A percentile compares a stretch with the other conserved stretches of the same genome.
phyloP scores from a whole-genome alignment of 2,888 invertebrate genomes.

The Cheilosia urbana region DNA sequence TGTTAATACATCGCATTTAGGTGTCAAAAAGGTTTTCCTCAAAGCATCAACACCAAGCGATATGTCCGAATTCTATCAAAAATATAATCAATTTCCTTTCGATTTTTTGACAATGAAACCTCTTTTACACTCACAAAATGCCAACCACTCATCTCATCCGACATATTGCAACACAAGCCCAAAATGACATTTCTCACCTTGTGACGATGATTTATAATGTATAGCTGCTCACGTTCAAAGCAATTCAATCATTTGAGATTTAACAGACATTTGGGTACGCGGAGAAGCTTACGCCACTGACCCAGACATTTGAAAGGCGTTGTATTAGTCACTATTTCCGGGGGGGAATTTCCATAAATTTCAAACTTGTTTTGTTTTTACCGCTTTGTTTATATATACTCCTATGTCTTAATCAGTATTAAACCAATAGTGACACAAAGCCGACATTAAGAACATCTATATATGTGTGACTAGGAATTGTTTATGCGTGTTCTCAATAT shows the following conservation, averaged over 20 bases:
- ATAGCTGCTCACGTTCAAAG: not conserved
- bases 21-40: too few relatives aligned
- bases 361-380: constrained; percentile 23
- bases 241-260: constrained; percentile 38
- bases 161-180: too few relatives aligned
- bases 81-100: too few relatives aligned
- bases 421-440: constrained; percentile 59
- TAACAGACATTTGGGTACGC: constrained; percentile 18
- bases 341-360: constrained; percentile 33
- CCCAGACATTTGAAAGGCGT: constrained; percentile 11
- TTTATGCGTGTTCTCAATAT: constrained; percentile 11
- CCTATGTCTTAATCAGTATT: not conserved
- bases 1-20: too few relatives aligned
- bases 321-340: constrained; percentile 32
- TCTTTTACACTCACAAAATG: too few relatives aligned
- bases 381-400: not conserved
- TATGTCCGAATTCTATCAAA: too few relatives aligned
- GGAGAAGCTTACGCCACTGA: constrained; percentile 33
- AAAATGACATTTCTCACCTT: not conserved
- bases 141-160: too few relatives aligned
- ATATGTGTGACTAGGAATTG: constrained; percentile 9
- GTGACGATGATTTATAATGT: constrained; percentile 27
- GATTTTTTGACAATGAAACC: too few relatives aligned
- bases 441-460: constrained; percentile 50
- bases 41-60: too few relatives aligned